phyloP scores from a whole-genome alignment of 2,888 invertebrate species.

The Idaea straminata region DNA sequence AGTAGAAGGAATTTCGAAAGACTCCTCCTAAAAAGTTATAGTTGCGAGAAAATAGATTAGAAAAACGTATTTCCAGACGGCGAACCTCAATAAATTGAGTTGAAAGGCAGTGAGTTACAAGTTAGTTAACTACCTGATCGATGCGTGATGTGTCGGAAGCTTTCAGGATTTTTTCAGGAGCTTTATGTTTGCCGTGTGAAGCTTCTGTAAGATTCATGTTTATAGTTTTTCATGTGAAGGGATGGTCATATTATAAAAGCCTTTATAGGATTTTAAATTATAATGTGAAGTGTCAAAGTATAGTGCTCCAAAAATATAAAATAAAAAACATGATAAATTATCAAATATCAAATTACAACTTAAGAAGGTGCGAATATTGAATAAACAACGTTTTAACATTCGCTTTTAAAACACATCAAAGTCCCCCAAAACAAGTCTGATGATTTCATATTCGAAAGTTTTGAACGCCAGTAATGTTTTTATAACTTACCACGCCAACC shows the following conservation, averaged over 20 bases:
- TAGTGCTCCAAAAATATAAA: too few species aligned
- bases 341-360: too few species aligned
- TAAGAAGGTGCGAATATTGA: too few species aligned
- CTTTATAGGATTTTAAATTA: not conserved
- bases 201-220: not conserved
- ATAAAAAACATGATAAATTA: too few species aligned
- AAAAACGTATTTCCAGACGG: not conserved
- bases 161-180: not conserved
- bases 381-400: too few species aligned
- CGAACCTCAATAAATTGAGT: not conserved
- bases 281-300: too few species aligned
- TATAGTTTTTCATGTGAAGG: not conserved
- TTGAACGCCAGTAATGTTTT: too few species aligned
- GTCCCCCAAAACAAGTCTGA: too few species aligned
- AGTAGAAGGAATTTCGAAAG: too few species aligned
- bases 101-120: not conserved
- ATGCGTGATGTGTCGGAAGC: not conserved
- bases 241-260: not conserved
- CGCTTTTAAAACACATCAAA: too few species aligned
- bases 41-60: not conserved
- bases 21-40: not conserved
- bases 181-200: not conserved
- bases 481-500: too few species aligned
- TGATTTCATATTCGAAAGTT: too few species aligned
- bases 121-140: not conserved